These are phyloP conservation scores for Thermophis baileyi DNA, from an alignment of 2,113 vertebrate genomes.

Conservation along the genomic window DNA sequence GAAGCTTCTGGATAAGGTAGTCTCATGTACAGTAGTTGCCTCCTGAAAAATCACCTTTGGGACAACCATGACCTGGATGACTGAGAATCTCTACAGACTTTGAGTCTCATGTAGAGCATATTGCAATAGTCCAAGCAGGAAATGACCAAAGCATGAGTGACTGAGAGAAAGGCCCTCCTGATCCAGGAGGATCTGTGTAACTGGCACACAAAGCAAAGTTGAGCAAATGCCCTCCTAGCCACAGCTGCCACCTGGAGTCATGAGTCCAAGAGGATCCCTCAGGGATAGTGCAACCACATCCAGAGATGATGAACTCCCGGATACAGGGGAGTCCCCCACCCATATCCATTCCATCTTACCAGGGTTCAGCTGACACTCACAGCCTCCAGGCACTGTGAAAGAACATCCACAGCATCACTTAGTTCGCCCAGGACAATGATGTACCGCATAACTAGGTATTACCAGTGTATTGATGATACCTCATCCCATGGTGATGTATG, in stretches of 20 bases:
- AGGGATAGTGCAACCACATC: background rate
- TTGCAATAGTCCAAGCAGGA: background rate
- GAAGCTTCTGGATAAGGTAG: background rate
- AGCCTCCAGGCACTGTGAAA: too few relatives aligned
- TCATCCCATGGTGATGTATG: background rate
- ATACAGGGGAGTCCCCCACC: background rate
- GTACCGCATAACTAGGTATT: background rate
- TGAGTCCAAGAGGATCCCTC: background rate
- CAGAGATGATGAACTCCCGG: background rate
- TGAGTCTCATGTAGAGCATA: background rate
- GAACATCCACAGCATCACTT: background rate
- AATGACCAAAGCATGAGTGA: background rate
- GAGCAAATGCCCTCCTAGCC: background rate
- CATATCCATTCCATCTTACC: background rate
- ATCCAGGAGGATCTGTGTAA: background rate
- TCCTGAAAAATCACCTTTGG: too few relatives aligned
- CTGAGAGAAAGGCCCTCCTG: background rate
- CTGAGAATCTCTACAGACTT: too few relatives aligned
- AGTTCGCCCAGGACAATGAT: background rate
- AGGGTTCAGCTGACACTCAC: background rate
- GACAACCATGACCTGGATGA: too few relatives aligned
- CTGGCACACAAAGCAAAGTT: background rate
- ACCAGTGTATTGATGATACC: background rate
- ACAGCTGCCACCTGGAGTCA: background rate
- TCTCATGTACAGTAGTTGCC: too few relatives aligned